These are phyloP conservation scores for Spilosoma lubricipeda DNA, from an alignment of 2,888 invertebrate genomes.

Conservation along the genomic window DNA sequence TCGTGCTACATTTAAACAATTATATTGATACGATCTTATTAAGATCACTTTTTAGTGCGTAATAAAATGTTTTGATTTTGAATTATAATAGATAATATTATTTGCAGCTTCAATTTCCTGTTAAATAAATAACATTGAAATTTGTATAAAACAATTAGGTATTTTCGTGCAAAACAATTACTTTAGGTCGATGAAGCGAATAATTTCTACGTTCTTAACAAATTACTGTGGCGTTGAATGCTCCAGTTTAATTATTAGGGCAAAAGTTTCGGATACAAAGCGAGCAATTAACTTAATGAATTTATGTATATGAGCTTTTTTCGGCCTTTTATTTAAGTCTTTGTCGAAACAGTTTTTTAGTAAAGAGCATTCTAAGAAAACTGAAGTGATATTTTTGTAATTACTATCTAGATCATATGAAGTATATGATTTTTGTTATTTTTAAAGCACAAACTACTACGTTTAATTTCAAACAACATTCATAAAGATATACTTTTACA, in stretches of 20 bases:
- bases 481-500: not conserved
- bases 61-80: not conserved
- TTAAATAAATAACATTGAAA: slow-evolving; percentile 52
- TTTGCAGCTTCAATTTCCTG: slow-evolving; percentile 9
- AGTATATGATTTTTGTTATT: not conserved
- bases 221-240: slow-evolving; percentile 44
- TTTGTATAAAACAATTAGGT: slow-evolving; percentile 63
- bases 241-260: slow-evolving; percentile 62
- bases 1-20: not conserved
- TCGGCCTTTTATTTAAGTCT: slow-evolving; percentile 1
- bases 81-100: too few relatives aligned
- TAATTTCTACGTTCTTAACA: slow-evolving; percentile 57
- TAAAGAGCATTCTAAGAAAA: not conserved
- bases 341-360: not conserved
- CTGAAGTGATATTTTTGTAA: not conserved
- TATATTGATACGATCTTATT: not conserved
- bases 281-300: slow-evolving; percentile 52
- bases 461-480: not conserved
- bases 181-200: slow-evolving; percentile 62
- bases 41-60: not conserved
- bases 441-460: not conserved
- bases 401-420: not conserved
- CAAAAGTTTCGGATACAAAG: slow-evolving; percentile 44
- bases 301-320: slow-evolving; percentile 37
- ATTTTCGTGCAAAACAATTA: slow-evolving; percentile 74